phyloP scores from a whole-genome alignment of 2,113 vertebrate species.

The Canis aureus region DNA sequence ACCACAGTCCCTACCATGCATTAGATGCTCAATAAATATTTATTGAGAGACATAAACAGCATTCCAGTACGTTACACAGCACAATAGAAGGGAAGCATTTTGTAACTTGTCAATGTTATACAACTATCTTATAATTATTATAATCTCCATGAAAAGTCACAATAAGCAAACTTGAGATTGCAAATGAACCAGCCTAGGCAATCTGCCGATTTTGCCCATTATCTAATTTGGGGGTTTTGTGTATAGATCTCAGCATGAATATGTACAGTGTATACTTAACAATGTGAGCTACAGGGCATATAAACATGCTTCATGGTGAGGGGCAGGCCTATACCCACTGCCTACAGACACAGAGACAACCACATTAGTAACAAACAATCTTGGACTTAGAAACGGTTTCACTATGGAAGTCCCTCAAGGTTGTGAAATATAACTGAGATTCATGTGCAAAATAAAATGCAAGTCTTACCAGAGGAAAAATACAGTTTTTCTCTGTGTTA shows the following conservation, averaged over 20 bases:
- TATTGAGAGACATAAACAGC: background rate
- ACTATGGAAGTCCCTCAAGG: background rate
- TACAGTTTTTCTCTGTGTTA: conserved; percentile 41
- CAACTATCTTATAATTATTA: background rate
- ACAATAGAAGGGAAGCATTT: background rate
- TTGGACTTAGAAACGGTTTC: conserved; percentile 33
- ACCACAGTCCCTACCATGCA: background rate
- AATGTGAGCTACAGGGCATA: background rate
- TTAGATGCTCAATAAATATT: background rate
- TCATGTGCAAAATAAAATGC: conserved; percentile 64
- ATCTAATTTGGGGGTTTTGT: background rate
- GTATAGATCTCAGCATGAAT: background rate
- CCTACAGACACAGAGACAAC: background rate
- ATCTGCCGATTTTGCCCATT: background rate
- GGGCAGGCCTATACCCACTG: background rate
- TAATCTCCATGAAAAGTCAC: conserved; percentile 13
- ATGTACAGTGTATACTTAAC: background rate
- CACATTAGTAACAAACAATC: background rate
- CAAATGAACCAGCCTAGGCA: background rate
- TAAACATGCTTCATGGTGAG: background rate
- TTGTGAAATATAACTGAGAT: conserved; percentile 45
- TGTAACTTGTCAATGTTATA: background rate
- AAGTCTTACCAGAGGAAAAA: conserved; percentile 51
- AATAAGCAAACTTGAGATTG: background rate
- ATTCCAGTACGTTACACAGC: background rate